A percentile compares a stretch with the other conserved stretches of the same genome.
These are phyloP conservation scores for Glaucopsyche alexis DNA, from an alignment of 2,888 invertebrate species.

Conservation along the genomic window DNA sequence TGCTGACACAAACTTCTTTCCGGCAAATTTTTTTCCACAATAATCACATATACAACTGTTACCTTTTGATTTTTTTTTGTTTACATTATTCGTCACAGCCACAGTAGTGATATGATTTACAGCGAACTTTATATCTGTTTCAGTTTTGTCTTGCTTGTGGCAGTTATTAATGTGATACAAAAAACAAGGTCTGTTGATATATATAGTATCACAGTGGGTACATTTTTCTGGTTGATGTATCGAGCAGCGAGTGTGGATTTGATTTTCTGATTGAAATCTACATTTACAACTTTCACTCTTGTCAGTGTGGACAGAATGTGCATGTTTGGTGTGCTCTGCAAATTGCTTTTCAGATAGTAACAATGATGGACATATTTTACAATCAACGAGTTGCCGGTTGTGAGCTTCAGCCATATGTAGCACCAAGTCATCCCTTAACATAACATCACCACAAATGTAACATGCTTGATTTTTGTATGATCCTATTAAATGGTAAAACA, in stretches of 20 bases:
- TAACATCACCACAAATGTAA: constrained; percentile 58
- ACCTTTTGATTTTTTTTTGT: constrained; percentile 55
- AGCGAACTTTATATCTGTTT: constrained; percentile 44
- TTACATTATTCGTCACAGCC: constrained; percentile 50
- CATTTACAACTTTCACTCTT: constrained; percentile 65
- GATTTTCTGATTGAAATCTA: constrained; percentile 52
- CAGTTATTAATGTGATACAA: constrained; percentile 60
- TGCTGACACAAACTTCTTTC: constrained; percentile 60
- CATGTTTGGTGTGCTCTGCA: constrained; percentile 48
- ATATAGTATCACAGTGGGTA: constrained; percentile 58
- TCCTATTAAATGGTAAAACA: constrained; percentile 61
- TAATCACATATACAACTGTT: constrained; percentile 63
- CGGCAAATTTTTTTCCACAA: constrained; percentile 62
- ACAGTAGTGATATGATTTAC: constrained; percentile 49
- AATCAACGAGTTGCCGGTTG: constrained; percentile 47
- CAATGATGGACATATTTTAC: constrained; percentile 61
- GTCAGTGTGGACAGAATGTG: constrained; percentile 51
- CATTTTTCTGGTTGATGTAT: constrained; percentile 57
- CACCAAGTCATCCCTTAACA: constrained; percentile 55
- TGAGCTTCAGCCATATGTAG: constrained; percentile 52
- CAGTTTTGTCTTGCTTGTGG: constrained; percentile 53
- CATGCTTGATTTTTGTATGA: constrained; percentile 61
- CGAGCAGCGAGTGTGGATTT: constrained; percentile 56
- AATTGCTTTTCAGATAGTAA: constrained; percentile 47
- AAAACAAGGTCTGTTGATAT: constrained; percentile 63